Conservation (phyloP, 92 coral and sea anemone genomes). For the Bergia sp. region DNA sequence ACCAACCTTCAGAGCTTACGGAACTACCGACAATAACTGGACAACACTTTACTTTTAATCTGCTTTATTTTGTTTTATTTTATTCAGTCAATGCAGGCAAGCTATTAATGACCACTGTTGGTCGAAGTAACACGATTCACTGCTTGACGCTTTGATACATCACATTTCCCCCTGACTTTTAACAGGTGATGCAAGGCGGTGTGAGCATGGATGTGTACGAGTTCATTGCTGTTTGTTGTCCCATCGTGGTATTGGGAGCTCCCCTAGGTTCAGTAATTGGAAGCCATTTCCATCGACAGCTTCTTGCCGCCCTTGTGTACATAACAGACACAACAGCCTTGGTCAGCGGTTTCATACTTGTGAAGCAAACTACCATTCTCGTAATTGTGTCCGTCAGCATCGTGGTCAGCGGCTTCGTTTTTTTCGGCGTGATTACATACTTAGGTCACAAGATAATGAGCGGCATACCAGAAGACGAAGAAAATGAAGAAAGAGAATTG, state of each 20-base stretch:
- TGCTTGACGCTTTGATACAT: no score
- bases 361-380: constrained; percentile 34
- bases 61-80: no score
- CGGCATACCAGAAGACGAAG: constrained; percentile 9
- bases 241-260: constrained; percentile 58
- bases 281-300: constrained; percentile 59
- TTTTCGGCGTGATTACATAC: constrained; percentile 45
- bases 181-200: constrained; percentile 46
- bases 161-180: background rate
- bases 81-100: no score
- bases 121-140: no score
- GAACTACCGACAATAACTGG: no score
- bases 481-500: background rate
- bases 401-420: constrained; percentile 48
- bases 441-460: constrained; percentile 43
- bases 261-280: constrained; percentile 61
- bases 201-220: constrained; percentile 45
- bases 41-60: no score
- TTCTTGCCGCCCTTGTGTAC: constrained; percentile 53
- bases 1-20: no score
- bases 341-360: constrained; percentile 50
- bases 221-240: constrained; percentile 59
- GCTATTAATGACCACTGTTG: no score
- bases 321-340: constrained; percentile 51
- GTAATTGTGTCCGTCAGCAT: constrained; percentile 51